Evolutionary conservation across 2,797 vertebrate species (phyloP).

Genomic region (Sebastes cheni): DNA sequence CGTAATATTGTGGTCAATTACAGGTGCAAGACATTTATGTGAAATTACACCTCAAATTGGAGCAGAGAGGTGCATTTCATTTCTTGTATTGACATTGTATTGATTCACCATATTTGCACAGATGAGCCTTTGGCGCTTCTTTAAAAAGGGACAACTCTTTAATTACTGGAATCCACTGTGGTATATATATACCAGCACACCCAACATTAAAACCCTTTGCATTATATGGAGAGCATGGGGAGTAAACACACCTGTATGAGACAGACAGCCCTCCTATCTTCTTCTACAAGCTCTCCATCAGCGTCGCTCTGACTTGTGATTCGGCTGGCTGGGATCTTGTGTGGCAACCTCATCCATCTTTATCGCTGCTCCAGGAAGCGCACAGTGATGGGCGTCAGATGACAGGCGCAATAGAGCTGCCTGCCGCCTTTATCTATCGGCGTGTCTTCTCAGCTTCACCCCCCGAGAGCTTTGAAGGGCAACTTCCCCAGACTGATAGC

Average conservation of each 20-base stretch:
- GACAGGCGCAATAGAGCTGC: slow-evolving; percentile 58
- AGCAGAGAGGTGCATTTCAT: neutral
- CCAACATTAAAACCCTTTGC: neutral
- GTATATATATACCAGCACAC: neutral
- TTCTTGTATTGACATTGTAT: neutral
- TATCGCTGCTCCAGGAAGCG: slow-evolving; percentile 38
- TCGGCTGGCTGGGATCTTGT: slow-evolving; percentile 24
- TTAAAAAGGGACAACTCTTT: neutral
- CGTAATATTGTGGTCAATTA: neutral
- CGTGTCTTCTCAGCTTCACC: slow-evolving; percentile 47
- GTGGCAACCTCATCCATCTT: slow-evolving; percentile 68
- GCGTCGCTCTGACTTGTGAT: slow-evolving; percentile 24
- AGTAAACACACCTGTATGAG: slow-evolving; percentile 19
- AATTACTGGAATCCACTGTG: neutral
- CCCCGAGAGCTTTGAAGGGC: slow-evolving; percentile 58
- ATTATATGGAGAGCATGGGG: neutral
- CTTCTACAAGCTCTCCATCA: slow-evolving; percentile 45
- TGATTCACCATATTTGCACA: neutral
- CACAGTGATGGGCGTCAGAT: slow-evolving; percentile 43
- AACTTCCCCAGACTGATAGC: slow-evolving; percentile 40
- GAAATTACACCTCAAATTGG: neutral
- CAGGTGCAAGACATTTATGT: neutral
- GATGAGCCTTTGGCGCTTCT: neutral
- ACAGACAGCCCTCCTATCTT: slow-evolving; percentile 28
- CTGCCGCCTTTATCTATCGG: slow-evolving; percentile 50